Evolutionary conservation across 2,113 vertebrate species (phyloP).

Genomic region (Macaca mulatta): DNA sequence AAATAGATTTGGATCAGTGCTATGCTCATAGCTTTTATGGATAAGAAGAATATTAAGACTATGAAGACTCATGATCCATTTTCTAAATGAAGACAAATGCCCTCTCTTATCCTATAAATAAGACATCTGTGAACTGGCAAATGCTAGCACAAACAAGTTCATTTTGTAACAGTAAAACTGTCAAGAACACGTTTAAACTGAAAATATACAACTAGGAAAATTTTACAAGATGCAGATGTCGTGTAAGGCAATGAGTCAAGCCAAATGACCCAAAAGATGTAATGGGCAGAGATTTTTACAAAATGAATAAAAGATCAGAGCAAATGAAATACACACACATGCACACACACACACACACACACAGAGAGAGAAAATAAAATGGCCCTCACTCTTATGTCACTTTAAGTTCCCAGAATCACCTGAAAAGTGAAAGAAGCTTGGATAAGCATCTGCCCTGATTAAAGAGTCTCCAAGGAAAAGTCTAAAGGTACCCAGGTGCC

Average conservation of each 20-base stretch:
- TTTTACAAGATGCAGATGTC: conserved; percentile 72
- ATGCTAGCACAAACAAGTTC: conserved; percentile 65
- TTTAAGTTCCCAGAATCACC: not conserved
- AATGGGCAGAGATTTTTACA: conserved; percentile 48
- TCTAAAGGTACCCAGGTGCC: not conserved
- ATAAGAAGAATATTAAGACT: conserved; percentile 31
- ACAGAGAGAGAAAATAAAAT: not conserved
- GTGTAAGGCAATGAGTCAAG: conserved; percentile 22
- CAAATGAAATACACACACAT: not conserved
- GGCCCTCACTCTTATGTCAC: not conserved
- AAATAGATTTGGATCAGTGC: not conserved
- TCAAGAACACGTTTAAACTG: conserved; percentile 66
- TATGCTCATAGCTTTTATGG: not conserved
- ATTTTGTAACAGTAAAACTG: conserved; percentile 72
- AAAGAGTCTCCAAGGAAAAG: not conserved
- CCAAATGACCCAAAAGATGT: conserved; percentile 67
- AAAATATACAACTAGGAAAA: conserved; percentile 72
- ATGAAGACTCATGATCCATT: not conserved
- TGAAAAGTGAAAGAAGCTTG: not conserved
- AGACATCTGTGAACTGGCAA: conserved; percentile 46
- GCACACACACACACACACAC: not conserved
- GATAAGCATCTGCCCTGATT: not conserved
- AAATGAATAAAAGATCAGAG: conserved; percentile 32
- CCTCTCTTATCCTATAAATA: conserved; percentile 55
- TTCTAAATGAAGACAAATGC: conserved; percentile 53